A percentile compares a stretch with the other conserved stretches of the same genome.
phyloP scores from a whole-genome alignment of 1,140 invertebrate genomes.

The Helicoverpa zea region DNA sequence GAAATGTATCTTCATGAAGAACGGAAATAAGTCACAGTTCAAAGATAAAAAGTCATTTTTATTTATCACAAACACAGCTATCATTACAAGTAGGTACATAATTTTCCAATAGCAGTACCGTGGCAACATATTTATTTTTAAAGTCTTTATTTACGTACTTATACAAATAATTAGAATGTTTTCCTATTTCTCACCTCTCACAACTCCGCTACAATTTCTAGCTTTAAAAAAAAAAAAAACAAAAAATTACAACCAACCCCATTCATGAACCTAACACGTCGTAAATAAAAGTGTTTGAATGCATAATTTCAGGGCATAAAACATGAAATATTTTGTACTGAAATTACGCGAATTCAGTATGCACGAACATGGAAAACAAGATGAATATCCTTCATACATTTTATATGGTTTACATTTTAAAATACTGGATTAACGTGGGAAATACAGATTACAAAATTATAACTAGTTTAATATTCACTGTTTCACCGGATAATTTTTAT shows the following conservation, averaged over 20 bases:
- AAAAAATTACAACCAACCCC: background rate
- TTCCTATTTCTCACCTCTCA: too few species aligned
- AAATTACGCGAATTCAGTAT: conserved; percentile 4
- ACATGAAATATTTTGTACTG: conserved; percentile 1
- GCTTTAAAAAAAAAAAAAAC: background rate
- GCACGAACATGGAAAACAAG: background rate
- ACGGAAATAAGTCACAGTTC: too few species aligned
- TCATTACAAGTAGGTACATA: too few species aligned
- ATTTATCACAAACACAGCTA: too few species aligned
- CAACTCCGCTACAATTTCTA: too few species aligned
- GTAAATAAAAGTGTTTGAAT: conserved; percentile 30
- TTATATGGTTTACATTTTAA: background rate
- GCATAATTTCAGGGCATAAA: conserved; percentile 9
- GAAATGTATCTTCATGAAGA: too few species aligned
- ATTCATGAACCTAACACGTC: conserved; percentile 10
- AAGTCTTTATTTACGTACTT: too few species aligned
- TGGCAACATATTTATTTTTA: too few species aligned
- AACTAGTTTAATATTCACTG: background rate
- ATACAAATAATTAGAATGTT: too few species aligned
- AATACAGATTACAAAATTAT: background rate
- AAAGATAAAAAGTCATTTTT: too few species aligned
- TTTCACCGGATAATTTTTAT: too few species aligned
- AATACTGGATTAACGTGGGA: background rate
- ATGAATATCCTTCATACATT: background rate
- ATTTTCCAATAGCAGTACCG: too few species aligned